Evolutionary conservation across 1,140 invertebrate genomes (phyloP).

Genomic region (Ridgeia piscesae): DNA sequence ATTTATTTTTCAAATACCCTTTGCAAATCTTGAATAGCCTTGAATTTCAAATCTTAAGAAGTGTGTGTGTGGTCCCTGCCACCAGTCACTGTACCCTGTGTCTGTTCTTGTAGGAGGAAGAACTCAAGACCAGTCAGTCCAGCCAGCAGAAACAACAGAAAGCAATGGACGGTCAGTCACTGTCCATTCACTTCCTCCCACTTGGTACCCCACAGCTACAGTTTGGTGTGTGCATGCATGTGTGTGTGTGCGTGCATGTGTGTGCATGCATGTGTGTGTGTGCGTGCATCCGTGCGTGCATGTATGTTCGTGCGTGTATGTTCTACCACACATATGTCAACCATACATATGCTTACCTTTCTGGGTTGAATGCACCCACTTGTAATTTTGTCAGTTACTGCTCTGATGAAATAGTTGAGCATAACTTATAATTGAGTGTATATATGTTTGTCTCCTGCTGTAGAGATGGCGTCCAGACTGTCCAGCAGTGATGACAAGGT

Average conservation of each 20-base stretch:
- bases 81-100: conserved; percentile 10
- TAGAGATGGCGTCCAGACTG: too few relatives aligned
- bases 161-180: conserved; percentile 40
- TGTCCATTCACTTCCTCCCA: conserved; percentile 13
- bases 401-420: background rate
- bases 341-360: background rate
- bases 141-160: conserved; percentile 42
- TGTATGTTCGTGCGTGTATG: too few relatives aligned
- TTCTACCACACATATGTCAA: background rate
- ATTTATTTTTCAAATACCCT: too few relatives aligned
- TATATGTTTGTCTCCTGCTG: too few relatives aligned
- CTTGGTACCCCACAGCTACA: too few relatives aligned
- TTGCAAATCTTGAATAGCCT: too few relatives aligned
- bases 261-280: too few relatives aligned
- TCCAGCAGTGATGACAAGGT: too few relatives aligned
- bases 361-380: background rate
- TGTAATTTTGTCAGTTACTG: background rate
- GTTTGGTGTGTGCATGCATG: too few relatives aligned
- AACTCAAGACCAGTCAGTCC: conserved; percentile 34
- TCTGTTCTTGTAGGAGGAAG: conserved; percentile 34
- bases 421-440: background rate
- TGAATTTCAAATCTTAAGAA: too few relatives aligned
- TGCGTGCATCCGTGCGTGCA: too few relatives aligned
- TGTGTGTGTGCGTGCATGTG: background rate
- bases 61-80: too few relatives aligned